These are phyloP conservation scores for Hippocampus guttulatus DNA, from an alignment of 2,113 vertebrate species.

Conservation along the genomic window DNA sequence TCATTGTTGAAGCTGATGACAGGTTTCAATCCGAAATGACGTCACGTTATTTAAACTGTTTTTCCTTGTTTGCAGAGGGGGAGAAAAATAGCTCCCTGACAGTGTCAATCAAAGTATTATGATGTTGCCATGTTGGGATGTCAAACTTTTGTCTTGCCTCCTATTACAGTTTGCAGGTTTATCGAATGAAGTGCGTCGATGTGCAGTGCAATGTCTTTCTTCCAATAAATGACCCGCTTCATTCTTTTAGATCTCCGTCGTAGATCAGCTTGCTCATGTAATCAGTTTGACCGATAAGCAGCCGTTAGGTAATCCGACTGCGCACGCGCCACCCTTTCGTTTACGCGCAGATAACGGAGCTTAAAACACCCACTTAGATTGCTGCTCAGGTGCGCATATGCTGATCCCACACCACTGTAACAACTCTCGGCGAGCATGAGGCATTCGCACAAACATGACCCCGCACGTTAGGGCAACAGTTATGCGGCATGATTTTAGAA, in stretches of 20 bases:
- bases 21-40: background rate
- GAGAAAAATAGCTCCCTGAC: background rate
- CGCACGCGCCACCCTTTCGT: slow-evolving; percentile 39
- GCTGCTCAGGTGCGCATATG: slow-evolving; percentile 23
- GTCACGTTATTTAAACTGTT: background rate
- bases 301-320: slow-evolving; percentile 29
- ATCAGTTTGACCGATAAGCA: slow-evolving; percentile 26
- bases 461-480: slow-evolving; percentile 7
- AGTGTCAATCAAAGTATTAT: background rate
- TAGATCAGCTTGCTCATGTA: slow-evolving; percentile 4
- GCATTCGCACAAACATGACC: slow-evolving; percentile 3
- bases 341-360: slow-evolving; percentile 18
- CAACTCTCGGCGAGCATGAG: background rate
- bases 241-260: background rate
- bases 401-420: slow-evolving; percentile 23
- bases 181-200: background rate
- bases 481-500: background rate
- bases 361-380: slow-evolving; percentile 38
- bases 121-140: background rate
- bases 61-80: background rate
- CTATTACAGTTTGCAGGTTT: background rate
- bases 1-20: background rate
- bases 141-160: background rate
- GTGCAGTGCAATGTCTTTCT: background rate
- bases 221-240: background rate